A percentile compares a stretch with the other conserved stretches of the same genome.
Conservation (phyloP, 2,888 invertebrate species). For the Aplocera efformata region DNA sequence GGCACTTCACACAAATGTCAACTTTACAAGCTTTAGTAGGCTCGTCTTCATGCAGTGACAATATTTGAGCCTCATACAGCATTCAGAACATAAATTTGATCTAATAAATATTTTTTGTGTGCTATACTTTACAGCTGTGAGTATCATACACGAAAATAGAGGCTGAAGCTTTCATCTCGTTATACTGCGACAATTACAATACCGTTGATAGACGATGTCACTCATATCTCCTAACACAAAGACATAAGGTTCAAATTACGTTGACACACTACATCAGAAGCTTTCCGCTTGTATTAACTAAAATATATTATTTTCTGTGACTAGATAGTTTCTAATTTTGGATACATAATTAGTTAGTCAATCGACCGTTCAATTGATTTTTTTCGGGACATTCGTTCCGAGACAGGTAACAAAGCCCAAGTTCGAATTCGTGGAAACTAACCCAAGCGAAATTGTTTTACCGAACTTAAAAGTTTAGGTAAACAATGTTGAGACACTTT, state of each 20-base stretch:
- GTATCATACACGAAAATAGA: constrained; percentile 54
- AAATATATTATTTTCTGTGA: neutral
- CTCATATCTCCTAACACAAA: constrained; percentile 51
- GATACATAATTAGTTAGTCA: no score
- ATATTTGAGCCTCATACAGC: no score
- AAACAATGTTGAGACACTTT: no score
- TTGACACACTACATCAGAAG: constrained; percentile 4
- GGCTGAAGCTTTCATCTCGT: constrained; percentile 71
- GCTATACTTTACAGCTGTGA: constrained; percentile 8
- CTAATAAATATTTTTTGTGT: neutral
- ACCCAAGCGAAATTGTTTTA: no score
- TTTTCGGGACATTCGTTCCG: no score
- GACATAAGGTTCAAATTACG: constrained; percentile 49
- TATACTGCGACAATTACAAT: constrained; percentile 67
- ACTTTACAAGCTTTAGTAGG: no score
- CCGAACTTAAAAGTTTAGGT: no score
- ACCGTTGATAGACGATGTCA: constrained; percentile 61
- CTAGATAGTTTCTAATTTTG: neutral
- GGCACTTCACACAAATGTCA: no score
- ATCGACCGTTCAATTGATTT: no score
- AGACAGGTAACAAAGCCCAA: no score
- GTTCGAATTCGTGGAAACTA: no score
- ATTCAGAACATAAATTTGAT: neutral
- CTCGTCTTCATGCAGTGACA: no score
- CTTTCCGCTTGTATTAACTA: constrained; percentile 2